Conservation (phyloP, 2,888 invertebrate species). For the Agrotis segetum region DNA sequence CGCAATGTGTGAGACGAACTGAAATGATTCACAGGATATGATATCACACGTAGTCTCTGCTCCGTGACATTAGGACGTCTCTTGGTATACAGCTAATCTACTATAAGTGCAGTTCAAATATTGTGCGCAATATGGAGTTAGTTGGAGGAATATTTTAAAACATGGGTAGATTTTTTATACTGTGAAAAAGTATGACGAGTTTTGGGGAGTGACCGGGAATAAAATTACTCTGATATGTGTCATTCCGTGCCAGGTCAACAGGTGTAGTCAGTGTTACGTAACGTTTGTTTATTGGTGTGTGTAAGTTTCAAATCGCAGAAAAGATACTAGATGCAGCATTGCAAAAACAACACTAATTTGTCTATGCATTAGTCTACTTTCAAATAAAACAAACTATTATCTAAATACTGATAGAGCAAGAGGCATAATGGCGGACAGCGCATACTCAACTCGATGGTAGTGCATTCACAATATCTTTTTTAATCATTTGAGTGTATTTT, state of each 20-base stretch:
- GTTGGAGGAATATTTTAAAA: conserved; percentile 52
- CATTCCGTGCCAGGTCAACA: conserved; percentile 36
- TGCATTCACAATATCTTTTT: conserved; percentile 80
- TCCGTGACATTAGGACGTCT: conserved; percentile 79
- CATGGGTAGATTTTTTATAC: conserved; percentile 25
- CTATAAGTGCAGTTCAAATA: conserved; percentile 83
- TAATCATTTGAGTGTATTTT: conserved; percentile 23
- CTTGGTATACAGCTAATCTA: conserved; percentile 77
- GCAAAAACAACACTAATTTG: conserved; percentile 58
- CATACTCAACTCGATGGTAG: conserved; percentile 72
- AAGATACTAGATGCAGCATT: conserved; percentile 43
- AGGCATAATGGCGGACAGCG: conserved; percentile 80
- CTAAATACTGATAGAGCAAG: conserved; percentile 76
- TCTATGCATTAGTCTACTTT: conserved; percentile 79
- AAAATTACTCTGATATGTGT: conserved; percentile 18
- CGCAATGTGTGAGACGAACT: conserved; percentile 73
- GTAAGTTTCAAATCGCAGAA: conserved; percentile 38
- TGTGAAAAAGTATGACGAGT: not conserved
- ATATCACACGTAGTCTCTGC: conserved; percentile 82
- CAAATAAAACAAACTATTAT: conserved; percentile 74
- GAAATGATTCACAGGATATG: conserved; percentile 84
- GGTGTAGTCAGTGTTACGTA: conserved; percentile 56
- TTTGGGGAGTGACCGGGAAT: conserved; percentile 17
- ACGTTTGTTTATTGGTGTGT: conserved; percentile 39
- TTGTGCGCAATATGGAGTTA: conserved; percentile 62